A percentile compares a stretch with the other conserved stretches of the same genome.
Evolutionary conservation across 2,113 vertebrate species (phyloP).

Genomic region (Oncorhynchus keta): DNA sequence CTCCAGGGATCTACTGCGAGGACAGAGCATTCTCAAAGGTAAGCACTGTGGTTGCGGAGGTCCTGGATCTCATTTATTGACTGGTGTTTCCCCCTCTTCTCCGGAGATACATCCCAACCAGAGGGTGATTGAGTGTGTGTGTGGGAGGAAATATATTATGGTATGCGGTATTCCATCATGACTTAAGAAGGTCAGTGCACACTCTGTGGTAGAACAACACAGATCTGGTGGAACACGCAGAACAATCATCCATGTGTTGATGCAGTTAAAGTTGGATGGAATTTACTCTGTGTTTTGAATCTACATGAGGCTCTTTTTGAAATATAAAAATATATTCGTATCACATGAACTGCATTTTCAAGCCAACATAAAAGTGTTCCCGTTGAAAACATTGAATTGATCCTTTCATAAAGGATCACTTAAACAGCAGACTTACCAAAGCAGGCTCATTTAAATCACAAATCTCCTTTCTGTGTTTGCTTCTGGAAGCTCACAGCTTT

Average conservation of each 20-base stretch:
- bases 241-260: background rate
- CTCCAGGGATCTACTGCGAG: constrained; percentile 71
- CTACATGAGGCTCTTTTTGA: too few relatives aligned
- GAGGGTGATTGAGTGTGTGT: constrained; percentile 23
- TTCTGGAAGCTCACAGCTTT: constrained; percentile 34
- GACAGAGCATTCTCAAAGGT: constrained; percentile 78
- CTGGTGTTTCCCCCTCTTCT: constrained; percentile 22
- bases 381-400: constrained; percentile 20
- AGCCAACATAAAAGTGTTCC: constrained; percentile 22
- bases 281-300: too few relatives aligned
- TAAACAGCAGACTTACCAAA: constrained; percentile 38
- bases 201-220: background rate
- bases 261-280: too few relatives aligned
- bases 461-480: constrained; percentile 49
- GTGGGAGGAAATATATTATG: constrained; percentile 16
- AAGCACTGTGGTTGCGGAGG: constrained; percentile 49
- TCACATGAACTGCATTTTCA: background rate
- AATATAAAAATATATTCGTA: background rate
- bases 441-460: constrained; percentile 50
- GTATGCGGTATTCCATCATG: constrained; percentile 23
- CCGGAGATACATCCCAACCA: constrained; percentile 24
- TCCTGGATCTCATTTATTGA: constrained; percentile 47
- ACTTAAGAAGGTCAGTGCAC: constrained; percentile 35
- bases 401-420: constrained; percentile 49
- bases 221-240: background rate